Evolutionary conservation across 2,113 vertebrate genomes (phyloP).

Genomic region (Neodontobutis hainanensis): DNA sequence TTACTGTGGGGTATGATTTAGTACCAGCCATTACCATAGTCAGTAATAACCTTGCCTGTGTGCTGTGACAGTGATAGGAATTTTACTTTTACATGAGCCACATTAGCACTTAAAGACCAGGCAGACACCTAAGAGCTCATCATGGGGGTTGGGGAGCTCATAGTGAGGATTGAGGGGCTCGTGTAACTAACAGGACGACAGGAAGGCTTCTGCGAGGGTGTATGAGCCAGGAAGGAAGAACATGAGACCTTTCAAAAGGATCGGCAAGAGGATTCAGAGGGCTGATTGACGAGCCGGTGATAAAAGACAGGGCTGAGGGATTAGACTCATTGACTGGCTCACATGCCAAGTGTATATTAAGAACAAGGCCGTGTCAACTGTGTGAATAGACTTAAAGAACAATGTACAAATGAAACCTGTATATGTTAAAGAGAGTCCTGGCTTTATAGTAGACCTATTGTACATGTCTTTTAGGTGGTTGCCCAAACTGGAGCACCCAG

Average conservation of each 20-base stretch:
- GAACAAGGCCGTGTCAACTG: too few relatives aligned
- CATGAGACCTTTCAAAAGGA: slow-evolving; percentile 18
- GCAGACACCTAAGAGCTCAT: slow-evolving; percentile 38
- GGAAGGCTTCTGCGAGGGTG: neutral
- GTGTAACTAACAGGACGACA: slow-evolving; percentile 12
- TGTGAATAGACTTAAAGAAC: too few relatives aligned
- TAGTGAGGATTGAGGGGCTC: slow-evolving; percentile 25
- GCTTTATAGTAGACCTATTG: too few relatives aligned
- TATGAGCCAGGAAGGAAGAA: slow-evolving; percentile 11
- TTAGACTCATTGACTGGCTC: slow-evolving; percentile 11
- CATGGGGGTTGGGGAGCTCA: slow-evolving; percentile 21
- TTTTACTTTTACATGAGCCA: slow-evolving; percentile 72
- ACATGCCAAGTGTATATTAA: slow-evolving; percentile 8
- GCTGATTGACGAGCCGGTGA: slow-evolving; percentile 12
- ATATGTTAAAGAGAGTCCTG: too few relatives aligned
- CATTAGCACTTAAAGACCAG: slow-evolving; percentile 30
- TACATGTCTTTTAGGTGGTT: too few relatives aligned
- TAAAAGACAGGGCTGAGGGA: slow-evolving; percentile 1
- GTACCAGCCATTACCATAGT: slow-evolving; percentile 41
- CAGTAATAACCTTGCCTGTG: slow-evolving; percentile 54
- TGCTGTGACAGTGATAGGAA: slow-evolving; percentile 43
- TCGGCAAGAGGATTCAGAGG: neutral
- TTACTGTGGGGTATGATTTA: slow-evolving; percentile 49
- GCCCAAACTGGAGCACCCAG: too few relatives aligned
- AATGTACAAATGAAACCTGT: too few relatives aligned